Evolutionary conservation across 2,888 invertebrate genomes (phyloP).

Genomic region (Eristalinus sepulchralis): DNA sequence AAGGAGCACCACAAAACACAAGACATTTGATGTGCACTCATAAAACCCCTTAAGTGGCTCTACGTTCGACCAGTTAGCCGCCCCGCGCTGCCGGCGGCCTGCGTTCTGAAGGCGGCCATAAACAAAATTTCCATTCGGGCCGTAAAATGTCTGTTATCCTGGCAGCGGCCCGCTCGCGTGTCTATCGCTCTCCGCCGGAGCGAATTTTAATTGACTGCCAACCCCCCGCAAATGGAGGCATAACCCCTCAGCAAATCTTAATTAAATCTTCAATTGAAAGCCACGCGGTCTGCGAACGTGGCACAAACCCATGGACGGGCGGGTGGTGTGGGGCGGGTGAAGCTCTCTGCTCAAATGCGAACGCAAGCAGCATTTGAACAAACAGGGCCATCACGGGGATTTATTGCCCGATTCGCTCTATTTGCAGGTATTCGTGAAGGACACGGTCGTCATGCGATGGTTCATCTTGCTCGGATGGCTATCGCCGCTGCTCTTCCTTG

Average conservation of each 20-base stretch:
- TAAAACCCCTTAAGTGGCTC: background rate
- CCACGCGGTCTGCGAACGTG: too few relatives aligned
- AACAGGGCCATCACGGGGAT: background rate
- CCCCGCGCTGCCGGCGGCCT: background rate
- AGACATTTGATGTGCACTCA: background rate
- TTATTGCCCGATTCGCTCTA: constrained; percentile 5
- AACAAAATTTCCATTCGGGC: constrained; percentile 27
- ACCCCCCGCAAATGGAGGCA: background rate
- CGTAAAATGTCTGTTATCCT: constrained; percentile 5
- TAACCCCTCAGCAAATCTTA: constrained; percentile 21
- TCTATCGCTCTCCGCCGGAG: background rate
- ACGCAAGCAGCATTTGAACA: background rate
- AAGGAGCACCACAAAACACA: background rate
- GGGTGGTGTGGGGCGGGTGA: too few relatives aligned
- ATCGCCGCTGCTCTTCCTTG: constrained; percentile 82
- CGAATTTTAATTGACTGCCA: constrained; percentile 10
- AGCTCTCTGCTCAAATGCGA: background rate
- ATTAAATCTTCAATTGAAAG: constrained; percentile 33
- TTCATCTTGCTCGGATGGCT: constrained; percentile 88
- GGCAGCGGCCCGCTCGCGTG: background rate
- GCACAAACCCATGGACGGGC: background rate
- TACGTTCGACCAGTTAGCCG: background rate
- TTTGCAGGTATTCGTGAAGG: constrained; percentile 86
- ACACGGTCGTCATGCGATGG: constrained; percentile 86
- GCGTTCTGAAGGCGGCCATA: background rate